Conservation (phyloP, 2,113 vertebrate species). For the Microcebus murinus region DNA sequence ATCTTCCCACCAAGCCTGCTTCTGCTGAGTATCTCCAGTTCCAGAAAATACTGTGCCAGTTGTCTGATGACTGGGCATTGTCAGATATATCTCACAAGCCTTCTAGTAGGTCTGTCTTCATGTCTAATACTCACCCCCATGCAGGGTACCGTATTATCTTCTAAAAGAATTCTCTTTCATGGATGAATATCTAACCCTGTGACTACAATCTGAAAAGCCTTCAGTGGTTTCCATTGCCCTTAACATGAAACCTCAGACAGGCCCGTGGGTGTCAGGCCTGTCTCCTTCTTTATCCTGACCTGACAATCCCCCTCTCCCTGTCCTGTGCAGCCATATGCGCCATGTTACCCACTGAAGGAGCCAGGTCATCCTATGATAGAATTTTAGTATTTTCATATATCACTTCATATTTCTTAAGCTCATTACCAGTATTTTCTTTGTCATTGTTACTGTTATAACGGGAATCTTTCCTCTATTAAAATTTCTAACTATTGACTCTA, state of each 20-base stretch:
- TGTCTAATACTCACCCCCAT: background rate
- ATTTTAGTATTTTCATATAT: background rate
- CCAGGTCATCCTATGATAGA: background rate
- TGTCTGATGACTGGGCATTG: background rate
- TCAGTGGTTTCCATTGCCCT: background rate
- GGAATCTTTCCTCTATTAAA: background rate
- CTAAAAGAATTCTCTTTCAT: background rate
- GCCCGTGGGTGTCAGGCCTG: accelerated
- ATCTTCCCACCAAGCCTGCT: background rate
- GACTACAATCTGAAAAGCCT: background rate
- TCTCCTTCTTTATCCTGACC: background rate
- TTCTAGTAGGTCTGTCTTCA: background rate
- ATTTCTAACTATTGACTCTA: background rate
- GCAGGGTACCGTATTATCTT: background rate
- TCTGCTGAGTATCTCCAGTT: background rate
- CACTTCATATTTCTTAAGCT: background rate
- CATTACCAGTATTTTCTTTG: background rate
- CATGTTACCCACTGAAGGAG: background rate
- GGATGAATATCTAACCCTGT: background rate
- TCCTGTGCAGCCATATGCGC: background rate
- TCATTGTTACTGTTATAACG: background rate
- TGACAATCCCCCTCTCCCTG: accelerated
- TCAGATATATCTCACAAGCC: background rate
- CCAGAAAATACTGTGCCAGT: background rate
- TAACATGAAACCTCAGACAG: background rate